Percentiles rank a stretch among this genome's conserved stretches.
Evolutionary conservation across 2,113 vertebrate species (phyloP).

Genomic region (Bos indicus): DNA sequence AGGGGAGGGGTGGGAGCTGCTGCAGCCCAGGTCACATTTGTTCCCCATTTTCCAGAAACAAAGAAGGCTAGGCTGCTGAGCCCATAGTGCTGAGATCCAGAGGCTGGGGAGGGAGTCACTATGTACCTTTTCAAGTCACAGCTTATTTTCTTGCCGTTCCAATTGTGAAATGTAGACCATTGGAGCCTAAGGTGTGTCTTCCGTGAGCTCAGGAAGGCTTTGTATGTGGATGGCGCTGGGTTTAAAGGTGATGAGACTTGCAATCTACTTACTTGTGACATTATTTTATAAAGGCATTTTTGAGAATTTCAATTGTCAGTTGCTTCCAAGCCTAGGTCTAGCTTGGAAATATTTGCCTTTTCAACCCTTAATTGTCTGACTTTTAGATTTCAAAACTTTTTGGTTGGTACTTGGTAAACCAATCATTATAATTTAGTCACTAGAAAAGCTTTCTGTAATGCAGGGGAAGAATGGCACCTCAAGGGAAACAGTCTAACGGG

Average conservation of each 20-base stretch:
- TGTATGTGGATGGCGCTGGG: not conserved
- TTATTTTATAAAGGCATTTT: not conserved
- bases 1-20: rapidly evolving
- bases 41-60: not conserved
- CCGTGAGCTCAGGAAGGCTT: not conserved
- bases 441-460: not conserved
- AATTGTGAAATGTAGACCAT: not conserved
- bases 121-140: not conserved
- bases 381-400: not conserved
- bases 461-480: not conserved
- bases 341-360: not conserved
- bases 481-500: not conserved
- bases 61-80: rapidly evolving
- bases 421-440: not conserved
- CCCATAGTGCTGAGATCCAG: not conserved
- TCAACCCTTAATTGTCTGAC: not conserved
- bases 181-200: not conserved
- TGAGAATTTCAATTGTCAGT: not conserved
- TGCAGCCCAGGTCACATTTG: not conserved
- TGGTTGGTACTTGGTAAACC: not conserved
- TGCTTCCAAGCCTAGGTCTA: not conserved
- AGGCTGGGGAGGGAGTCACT: rapidly evolving
- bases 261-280: not conserved
- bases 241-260: not conserved
- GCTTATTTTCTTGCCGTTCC: not conserved